Base-by-base conservation (phyloP, 2,797 vertebrate genomes). In the Halcyon leucocephala region DNA sequence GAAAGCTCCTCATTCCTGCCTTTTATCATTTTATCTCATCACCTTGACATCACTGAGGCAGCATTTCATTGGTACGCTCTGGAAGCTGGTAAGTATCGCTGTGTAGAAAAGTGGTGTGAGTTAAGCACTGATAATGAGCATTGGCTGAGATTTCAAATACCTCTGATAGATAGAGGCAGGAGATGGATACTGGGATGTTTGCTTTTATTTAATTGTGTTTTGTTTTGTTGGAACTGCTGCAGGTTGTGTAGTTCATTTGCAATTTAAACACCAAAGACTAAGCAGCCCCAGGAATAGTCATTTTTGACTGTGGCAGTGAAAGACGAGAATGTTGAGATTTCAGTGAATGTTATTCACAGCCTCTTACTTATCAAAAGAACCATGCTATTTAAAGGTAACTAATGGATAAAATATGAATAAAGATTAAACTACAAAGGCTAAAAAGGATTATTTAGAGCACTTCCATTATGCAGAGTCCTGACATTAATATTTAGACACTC, bases 361-460 rank as follows among this genome's bases (percentile, higher is more conserved):
- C 81, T 93, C 86, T 78, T 90, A 76, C 73, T 94, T 95, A 91
- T 90, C 73, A 60, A 82, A 88, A 86, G 82, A 91, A 82, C 86
- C 86, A 70, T 55, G 85, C 65, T 95, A 95, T 95, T 97, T 95
- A 94, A 95, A 92, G 92, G 96, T 89, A 95, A 81, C 93, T 94
- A 95, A 96, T 92, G 94, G 94, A 93, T 96, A 95, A 96, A 97
- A 95, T 94, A 91, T 77, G 96, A 95, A 94, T 61, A 57, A 93
- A 95, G 92, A 97, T 95, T 91, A 95, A 95, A 94, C 92, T 82
- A 94, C 81, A 94, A 92, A 97, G 67, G 77, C 92, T 93, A 84
- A 94, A 97, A 96, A 74, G 91, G 93, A 96, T 95, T 96, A 92
- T 96, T 97, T 96, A 91, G 82, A 96, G 80, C 64, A 76, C 48